phyloP scores from a whole-genome alignment of 2,113 vertebrate species.

The Neolamprologus tretocephalus region DNA sequence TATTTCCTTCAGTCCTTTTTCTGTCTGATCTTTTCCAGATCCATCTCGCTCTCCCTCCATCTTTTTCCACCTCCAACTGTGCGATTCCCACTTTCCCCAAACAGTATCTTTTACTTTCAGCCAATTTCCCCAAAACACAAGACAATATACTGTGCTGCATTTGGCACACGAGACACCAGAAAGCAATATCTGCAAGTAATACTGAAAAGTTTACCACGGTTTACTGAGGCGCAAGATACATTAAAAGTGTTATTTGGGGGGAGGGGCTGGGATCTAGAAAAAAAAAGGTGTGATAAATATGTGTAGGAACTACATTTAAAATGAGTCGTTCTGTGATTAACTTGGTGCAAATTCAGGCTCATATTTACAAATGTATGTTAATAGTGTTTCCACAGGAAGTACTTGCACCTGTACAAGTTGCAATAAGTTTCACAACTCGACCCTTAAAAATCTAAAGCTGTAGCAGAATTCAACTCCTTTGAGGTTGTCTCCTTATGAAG shows the following conservation, averaged over 20 bases:
- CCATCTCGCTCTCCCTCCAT: slow-evolving; percentile 13
- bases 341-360: background rate
- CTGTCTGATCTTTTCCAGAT: background rate
- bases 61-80: slow-evolving; percentile 13
- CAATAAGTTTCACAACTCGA: background rate
- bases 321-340: accelerated
- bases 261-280: background rate
- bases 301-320: accelerated
- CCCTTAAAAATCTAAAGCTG: background rate
- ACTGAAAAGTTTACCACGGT: background rate
- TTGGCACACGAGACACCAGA: background rate
- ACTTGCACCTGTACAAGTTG: background rate
- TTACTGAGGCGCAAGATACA: background rate
- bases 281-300: background rate
- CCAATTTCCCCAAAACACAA: background rate
- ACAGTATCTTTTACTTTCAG: background rate
- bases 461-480: background rate
- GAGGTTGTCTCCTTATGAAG: background rate
- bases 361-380: background rate
- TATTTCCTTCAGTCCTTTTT: slow-evolving; percentile 32
- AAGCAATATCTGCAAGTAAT: background rate
- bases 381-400: background rate
- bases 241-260: background rate
- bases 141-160: background rate
- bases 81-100: background rate